These are phyloP conservation scores for Tinamus guttatus DNA, from an alignment of 2,113 vertebrate genomes.

Conservation along the genomic window DNA sequence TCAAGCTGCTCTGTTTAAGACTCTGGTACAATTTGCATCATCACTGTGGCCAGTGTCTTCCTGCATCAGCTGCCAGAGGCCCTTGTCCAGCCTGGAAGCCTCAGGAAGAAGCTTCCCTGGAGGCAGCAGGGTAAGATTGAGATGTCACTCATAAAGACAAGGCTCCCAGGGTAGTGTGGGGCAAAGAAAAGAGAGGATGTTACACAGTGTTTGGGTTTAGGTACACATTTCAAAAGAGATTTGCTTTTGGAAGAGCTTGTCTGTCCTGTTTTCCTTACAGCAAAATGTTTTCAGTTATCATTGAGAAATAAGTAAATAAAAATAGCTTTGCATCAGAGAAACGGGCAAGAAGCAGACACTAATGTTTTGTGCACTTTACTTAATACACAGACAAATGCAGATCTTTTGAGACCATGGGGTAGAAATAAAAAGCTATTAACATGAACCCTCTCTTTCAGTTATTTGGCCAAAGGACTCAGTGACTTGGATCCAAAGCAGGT, in stretches of 20 bases:
- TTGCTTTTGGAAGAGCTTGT: neutral
- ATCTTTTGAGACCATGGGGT: neutral
- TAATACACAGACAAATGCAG: slow-evolving; percentile 4
- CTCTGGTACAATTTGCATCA: neutral
- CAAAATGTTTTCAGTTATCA: neutral
- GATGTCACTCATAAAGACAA: neutral
- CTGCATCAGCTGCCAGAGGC: neutral
- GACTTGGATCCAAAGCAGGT: neutral
- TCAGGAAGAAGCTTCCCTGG: neutral
- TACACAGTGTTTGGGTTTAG: neutral
- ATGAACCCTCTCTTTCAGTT: neutral
- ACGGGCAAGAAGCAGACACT: neutral
- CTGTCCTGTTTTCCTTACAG: neutral
- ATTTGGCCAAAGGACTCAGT: neutral
- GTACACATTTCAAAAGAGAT: neutral
- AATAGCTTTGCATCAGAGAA: neutral
- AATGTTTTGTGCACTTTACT: neutral
- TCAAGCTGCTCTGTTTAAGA: neutral
- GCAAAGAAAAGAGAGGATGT: neutral
- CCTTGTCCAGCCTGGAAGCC: neutral
- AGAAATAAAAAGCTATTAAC: neutral
- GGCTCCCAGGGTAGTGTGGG: neutral
- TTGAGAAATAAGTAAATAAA: slow-evolving; percentile 16
- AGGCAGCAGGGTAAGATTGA: neutral
- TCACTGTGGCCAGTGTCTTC: neutral